Conservation (phyloP, 2,113 vertebrate genomes). For the Emydocephalus ijimae region DNA sequence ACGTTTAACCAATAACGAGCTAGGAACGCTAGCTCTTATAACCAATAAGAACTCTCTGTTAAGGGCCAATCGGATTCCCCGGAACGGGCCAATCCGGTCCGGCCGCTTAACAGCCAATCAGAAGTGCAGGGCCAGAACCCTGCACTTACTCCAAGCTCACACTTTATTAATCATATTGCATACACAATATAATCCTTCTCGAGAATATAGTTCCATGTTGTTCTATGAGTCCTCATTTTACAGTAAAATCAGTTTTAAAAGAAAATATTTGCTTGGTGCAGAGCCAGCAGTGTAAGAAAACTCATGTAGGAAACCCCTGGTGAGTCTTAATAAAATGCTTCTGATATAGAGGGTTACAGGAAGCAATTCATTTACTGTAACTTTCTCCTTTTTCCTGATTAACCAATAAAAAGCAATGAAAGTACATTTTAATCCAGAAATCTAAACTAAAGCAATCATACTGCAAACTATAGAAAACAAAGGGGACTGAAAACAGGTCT, state of each 20-base stretch:
- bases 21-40: no score
- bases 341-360: neutral
- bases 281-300: neutral
- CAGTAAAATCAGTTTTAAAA: conserved; percentile 7
- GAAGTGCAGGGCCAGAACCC: no score
- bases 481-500: neutral
- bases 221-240: neutral
- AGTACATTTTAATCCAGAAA: neutral
- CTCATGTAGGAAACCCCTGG: neutral
- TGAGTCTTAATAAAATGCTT: neutral
- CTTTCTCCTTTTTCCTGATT: neutral
- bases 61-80: no score
- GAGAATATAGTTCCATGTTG: neutral
- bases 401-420: conserved; percentile 22
- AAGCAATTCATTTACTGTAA: conserved; percentile 15
- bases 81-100: no score
- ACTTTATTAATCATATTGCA: no score
- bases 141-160: no score
- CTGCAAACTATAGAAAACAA: conserved; percentile 8
- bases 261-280: neutral
- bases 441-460: neutral
- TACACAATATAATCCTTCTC: neutral
- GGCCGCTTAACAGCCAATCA: no score
- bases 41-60: no score
- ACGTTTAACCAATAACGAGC: no score